phyloP scores from a whole-genome alignment of 23 tunicate species.

The Clavelina lepadiformis region DNA sequence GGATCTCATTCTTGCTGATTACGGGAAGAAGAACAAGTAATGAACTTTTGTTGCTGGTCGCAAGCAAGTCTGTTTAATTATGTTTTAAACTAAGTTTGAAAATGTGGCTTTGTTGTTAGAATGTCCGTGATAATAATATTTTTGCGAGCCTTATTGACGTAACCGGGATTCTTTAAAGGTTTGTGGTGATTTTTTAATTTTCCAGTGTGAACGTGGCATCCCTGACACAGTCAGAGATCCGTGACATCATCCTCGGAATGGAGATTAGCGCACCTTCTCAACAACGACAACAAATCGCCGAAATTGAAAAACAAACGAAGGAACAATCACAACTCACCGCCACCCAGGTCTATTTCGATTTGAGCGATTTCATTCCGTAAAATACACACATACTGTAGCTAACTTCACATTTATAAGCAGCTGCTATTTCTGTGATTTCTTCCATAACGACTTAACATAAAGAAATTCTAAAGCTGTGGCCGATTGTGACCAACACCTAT shows the following conservation, averaged over 20 bases:
- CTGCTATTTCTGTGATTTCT: neutral
- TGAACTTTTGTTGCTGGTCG: no score
- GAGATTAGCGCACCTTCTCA: slow-evolving; percentile 99
- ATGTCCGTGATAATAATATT: no score
- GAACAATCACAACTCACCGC: slow-evolving; percentile 99
- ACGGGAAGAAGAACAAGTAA: slow-evolving; percentile 99
- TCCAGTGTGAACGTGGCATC: slow-evolving; percentile 98
- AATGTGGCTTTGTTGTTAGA: neutral
- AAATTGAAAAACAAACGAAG: slow-evolving; percentile 97
- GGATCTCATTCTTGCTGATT: slow-evolving; percentile 98
- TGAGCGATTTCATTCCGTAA: neutral
- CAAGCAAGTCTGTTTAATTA: slow-evolving; percentile 1
- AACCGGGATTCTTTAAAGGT: no score
- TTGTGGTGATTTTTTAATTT: neutral
- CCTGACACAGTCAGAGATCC: slow-evolving; percentile 97
- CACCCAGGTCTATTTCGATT: slow-evolving; percentile 77
- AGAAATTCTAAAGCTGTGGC: no score
- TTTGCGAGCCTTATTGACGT: no score
- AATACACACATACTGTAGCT: neutral
- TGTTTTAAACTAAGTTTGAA: neutral
- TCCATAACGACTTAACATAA: no score
- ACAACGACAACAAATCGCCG: slow-evolving; percentile 98
- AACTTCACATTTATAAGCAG: neutral
- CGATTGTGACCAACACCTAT: no score
- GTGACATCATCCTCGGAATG: slow-evolving; percentile 99